A percentile compares a stretch with the other conserved stretches of the same genome.
Conservation (phyloP, 2,797 vertebrate species). For the Typhlichthys subterraneus region DNA sequence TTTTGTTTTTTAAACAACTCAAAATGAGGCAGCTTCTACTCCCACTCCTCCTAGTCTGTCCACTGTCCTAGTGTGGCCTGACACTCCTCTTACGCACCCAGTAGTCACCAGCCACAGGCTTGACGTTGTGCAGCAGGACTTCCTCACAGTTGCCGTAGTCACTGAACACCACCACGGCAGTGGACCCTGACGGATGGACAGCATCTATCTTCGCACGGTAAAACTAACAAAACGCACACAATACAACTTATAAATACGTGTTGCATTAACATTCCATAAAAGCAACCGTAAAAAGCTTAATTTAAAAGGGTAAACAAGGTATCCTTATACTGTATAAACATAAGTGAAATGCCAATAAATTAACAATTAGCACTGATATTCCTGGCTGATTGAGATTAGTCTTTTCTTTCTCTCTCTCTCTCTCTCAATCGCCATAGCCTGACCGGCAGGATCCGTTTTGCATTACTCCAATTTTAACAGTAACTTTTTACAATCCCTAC, state of each 20-base stretch:
- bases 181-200: slow-evolving; percentile 94
- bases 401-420: too few species aligned
- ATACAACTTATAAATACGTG: not conserved
- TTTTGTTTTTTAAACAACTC: too few species aligned
- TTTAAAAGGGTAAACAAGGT: not conserved
- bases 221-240: slow-evolving; percentile 77
- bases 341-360: too few species aligned
- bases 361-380: too few species aligned
- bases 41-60: too few species aligned
- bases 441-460: too few species aligned
- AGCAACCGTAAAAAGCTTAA: slow-evolving; percentile 11
- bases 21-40: too few species aligned
- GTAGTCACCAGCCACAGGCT: slow-evolving; percentile 84
- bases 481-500: too few species aligned
- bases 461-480: too few species aligned
- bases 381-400: too few species aligned
- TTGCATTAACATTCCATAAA: slow-evolving; percentile 1
- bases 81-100: slow-evolving; percentile 82
- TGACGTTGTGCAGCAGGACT: slow-evolving; percentile 95
- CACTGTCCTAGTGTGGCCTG: not conserved
- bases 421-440: too few species aligned
- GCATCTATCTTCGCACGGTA: slow-evolving; percentile 95
- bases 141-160: slow-evolving; percentile 99
- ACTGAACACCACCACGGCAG: slow-evolving; percentile 95
- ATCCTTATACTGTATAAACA: too few species aligned